Evolutionary conservation across 92 coral and sea anemone genomes (phyloP).

Genomic region (Heliopora coerulea): DNA sequence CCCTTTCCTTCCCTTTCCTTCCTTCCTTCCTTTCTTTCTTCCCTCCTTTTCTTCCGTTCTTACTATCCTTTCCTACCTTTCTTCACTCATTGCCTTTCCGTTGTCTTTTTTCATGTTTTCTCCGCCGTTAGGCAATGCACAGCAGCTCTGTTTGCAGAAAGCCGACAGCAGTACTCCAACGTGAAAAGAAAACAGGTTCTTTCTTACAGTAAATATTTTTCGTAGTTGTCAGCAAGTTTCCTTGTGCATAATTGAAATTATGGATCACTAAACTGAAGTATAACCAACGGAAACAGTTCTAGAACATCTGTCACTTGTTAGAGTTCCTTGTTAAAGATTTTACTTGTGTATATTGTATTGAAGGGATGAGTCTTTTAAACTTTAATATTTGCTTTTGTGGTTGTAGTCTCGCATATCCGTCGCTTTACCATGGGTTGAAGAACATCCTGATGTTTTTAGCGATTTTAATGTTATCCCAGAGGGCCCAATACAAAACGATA

Average conservation of each 20-base stretch:
- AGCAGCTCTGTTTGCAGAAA: conserved; percentile 72
- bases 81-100: neutral
- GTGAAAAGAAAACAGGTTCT: conserved; percentile 91
- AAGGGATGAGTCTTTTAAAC: neutral
- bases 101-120: neutral
- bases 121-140: conserved; percentile 58
- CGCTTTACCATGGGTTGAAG: conserved; percentile 76
- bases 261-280: no score
- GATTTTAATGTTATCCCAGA: conserved; percentile 34
- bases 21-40: neutral
- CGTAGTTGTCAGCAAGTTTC: no score
- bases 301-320: no score
- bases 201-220: no score
- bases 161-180: conserved; percentile 60
- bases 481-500: conserved; percentile 10
- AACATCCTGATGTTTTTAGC: conserved; percentile 72
- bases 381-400: neutral
- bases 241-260: no score
- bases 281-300: no score
- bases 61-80: neutral
- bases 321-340: no score
- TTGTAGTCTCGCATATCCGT: conserved; percentile 33
- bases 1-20: neutral
- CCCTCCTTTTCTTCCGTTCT: neutral
- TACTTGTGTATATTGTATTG: no score